Base-by-base conservation (phyloP, 2,113 vertebrate species). In the Actenoides lindsayi region DNA sequence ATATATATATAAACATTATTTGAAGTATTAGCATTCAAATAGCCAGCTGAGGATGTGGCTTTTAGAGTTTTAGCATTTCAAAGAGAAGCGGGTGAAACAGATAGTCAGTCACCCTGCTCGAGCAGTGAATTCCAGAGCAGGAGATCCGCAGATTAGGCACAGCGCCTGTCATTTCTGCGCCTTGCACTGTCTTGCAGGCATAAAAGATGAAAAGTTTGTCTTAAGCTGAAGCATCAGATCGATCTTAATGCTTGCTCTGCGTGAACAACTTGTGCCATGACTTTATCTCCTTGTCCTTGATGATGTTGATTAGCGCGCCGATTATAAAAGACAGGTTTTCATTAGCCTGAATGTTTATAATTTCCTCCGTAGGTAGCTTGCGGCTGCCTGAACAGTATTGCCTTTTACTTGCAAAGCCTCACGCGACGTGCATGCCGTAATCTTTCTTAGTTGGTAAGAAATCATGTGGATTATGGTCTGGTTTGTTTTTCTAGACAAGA, bases 401-500 rank as follows among this genome's bases (percentile, higher is more conserved):
- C 64, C 44, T 75, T 94, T 69, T 71, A 64, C 87, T 86, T 92
- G 70, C 62, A 42, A 89, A 89, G 41, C 76, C 31, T 90, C 74
- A 15, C 9, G 11, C 54, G 16, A 51, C 18, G 59, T 35, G n/a
- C 24, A 13, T 91, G 80, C 70, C 25, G 1, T 91, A 31, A 8
- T 83, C 54, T 92, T 64, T 89, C 31, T 31, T 56, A 50, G 28
- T 15, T 63, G 59, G 41, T 86, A 86, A 67, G 53, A 75, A 95
- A 83, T 90, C 83, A 48, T 81, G 83, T 95, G 44, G 76, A 91
- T 95, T 91, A 85, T 87, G 74, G 18, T 46, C 41, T 92, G 89
- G 83, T 93, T 90, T 77, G 94, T 57, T 87, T 85, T 95, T 97
- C 53, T 93, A 99, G 99, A 98, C 98, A 3, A 99, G 99, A 98